These are phyloP conservation scores for Chloropsis cyanopogon DNA, from an alignment of 2,113 vertebrate genomes.

Conservation along the genomic window DNA sequence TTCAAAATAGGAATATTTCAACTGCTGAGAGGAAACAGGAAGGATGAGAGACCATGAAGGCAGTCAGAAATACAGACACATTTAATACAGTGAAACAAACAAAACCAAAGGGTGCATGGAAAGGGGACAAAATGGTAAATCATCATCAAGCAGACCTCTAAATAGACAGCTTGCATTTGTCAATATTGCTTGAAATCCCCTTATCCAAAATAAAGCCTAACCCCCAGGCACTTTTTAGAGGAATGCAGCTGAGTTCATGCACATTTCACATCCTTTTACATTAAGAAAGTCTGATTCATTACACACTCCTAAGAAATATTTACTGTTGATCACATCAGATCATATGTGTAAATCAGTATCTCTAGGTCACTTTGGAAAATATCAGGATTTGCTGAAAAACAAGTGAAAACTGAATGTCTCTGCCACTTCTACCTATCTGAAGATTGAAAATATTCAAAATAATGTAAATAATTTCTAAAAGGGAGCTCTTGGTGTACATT, in stretches of 20 bases:
- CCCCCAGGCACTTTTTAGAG: neutral
- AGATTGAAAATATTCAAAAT: neutral
- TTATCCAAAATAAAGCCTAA: neutral
- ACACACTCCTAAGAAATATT: neutral
- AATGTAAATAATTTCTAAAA: neutral
- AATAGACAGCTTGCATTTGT: neutral
- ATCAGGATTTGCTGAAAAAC: neutral
- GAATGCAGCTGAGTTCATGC: neutral
- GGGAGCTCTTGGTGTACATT: neutral
- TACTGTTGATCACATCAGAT: neutral
- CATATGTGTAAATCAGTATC: neutral
- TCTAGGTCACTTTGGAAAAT: neutral
- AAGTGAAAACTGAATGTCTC: neutral
- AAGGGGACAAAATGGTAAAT: neutral
- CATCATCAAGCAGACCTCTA: neutral
- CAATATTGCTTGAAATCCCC: neutral
- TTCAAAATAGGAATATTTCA: neutral
- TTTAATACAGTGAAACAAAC: neutral
- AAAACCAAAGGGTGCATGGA: neutral
- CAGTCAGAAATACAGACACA: neutral
- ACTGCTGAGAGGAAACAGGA: neutral
- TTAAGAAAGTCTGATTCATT: neutral
- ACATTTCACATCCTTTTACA: neutral
- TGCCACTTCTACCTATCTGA: neutral
- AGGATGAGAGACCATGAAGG: neutral